Conservation (phyloP, 2,797 vertebrate genomes). For the Pseudochromis fuscus region DNA sequence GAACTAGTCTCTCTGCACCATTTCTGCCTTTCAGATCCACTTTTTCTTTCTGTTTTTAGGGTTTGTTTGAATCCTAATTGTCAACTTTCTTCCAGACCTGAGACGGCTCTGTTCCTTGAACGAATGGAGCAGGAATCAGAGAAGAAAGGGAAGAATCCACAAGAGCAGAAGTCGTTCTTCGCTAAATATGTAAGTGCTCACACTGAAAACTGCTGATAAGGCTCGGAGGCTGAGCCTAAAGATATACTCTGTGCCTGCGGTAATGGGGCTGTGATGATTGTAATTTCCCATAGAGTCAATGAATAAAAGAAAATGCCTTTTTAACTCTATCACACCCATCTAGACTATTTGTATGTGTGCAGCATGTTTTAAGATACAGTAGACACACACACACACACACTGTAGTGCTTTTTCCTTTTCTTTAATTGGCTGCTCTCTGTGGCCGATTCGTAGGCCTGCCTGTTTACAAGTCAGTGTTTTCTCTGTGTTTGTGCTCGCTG, state of each 20-base stretch:
- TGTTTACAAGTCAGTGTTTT: too few relatives aligned
- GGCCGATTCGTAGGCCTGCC: too few relatives aligned
- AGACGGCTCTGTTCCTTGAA: slow-evolving; percentile 91
- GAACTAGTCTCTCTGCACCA: slow-evolving; percentile 14
- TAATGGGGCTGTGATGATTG: slow-evolving; percentile 31
- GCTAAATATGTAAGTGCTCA: slow-evolving; percentile 93
- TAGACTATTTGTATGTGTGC: neutral
- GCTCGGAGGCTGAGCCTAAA: neutral
- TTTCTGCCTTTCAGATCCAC: slow-evolving; percentile 15
- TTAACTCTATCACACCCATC: neutral
- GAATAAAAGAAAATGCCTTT: slow-evolving; percentile 19
- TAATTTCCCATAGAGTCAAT: slow-evolving; percentile 8
- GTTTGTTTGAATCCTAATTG: slow-evolving; percentile 48
- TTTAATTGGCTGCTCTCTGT: too few relatives aligned
- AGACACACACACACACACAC: too few relatives aligned
- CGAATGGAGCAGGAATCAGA: slow-evolving; percentile 91
- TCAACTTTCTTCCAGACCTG: slow-evolving; percentile 82
- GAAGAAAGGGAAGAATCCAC: slow-evolving; percentile 93
- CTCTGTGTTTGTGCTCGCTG: neutral
- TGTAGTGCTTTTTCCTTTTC: neutral
- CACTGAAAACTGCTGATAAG: slow-evolving; percentile 15
- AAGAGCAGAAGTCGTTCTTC: slow-evolving; percentile 96
- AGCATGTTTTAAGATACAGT: slow-evolving; percentile 1
- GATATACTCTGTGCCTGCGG: neutral
- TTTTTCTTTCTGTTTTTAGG: slow-evolving; percentile 7